Evolutionary conservation across 2,113 vertebrate species (phyloP), one percentile per base, ranked within the genome.

Genomic region (Myocastor coypus): DNA sequence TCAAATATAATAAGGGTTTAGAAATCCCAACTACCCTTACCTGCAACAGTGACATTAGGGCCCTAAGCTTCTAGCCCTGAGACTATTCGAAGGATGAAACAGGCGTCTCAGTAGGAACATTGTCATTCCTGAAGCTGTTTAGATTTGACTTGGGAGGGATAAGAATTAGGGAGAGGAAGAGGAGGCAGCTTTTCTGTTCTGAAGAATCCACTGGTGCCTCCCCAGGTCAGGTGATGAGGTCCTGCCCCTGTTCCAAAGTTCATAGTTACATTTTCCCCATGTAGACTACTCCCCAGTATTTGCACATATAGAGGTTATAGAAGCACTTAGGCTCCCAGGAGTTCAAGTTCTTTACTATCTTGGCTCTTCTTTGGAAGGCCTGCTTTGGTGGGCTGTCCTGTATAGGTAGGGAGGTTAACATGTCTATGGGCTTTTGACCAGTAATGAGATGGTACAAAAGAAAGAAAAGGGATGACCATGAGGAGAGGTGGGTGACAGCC

Each of bases 231-330:
- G 69, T 22, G 12, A 92, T 87, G 91, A 96, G 91, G 94, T 96
- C 81, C 93, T 97, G 97, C 94, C 96, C 83, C 94, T 87, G 89
- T 91, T 96, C 96, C 97, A 97, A 42, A 91, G 61, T 90, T 40
- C 55, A 87, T 96, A 97, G 97, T 95, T 95, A 93, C 77, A 94
- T 96, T 97, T 96, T 95, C 64, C 92, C 59, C 61, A 85, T 95
- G 91, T 83, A 96, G 77, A 98, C 92, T 34, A 24, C 26, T 95
- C 40, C 68, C 75, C 34, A 34, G n/a, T 52, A 97, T 94, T 97
- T 97, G 81, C 94, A 96, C 78, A 89, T 89, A 86, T 8, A 16
- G 42, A 59, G 22, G 7, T 28, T 30, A 66, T 57, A 19, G 85
- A 89, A 34, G 50, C 81, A 75, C 30, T 30, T 34, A 9, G 66